Evolutionary conservation across 2,888 invertebrate species (phyloP), one percentile per base, ranked within the genome.

Genomic region (Stenurella melanura): DNA sequence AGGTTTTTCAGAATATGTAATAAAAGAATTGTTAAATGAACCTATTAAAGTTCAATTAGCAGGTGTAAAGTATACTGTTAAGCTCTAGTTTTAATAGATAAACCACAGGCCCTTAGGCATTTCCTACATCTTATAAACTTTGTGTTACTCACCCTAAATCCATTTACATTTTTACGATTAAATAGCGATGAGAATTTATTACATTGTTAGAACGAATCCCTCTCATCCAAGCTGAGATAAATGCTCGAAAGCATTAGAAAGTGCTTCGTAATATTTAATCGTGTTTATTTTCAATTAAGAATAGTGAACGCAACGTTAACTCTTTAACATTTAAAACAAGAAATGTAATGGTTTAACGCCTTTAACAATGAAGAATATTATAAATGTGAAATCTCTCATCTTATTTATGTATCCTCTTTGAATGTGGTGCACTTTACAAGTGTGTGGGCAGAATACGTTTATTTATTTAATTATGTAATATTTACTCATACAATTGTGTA

Each of bases 401-500:
- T 12, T 21, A 34, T 64, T 15, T 34, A 38, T 64, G 42, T 38
- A 38, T 42, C 11, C 19, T 42, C 10, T 38, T 64, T 38, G 17
- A 38, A 38, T 64, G 42, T 42, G 19, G 18, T 42, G 18, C 34
- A 7, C n/a, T 6, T 67, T n/a, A 17, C 12, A 18, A 38, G 4
- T 50, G 26, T 50, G 54, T 56, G 67, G 67, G 54, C 26, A n/a
- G 12, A 21, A 12, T 60, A 60, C 26, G n/a, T 56, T 19, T 12
- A 21, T 67, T 67, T 56, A 67, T 54, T 67, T n/a, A 67, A 54
- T 54, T 67, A 26, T 12, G 17, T 67, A 67, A 54, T 56, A 42
- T 42, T 64, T 64, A 19, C 61, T 64, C 54, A 26, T 54, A 17
- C 1, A n/a, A 12, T 66, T 67, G 15, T 21, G 19, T 54, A 67